Conservation (phyloP, 2,888 invertebrate species). For the Melinaea menophilus region DNA sequence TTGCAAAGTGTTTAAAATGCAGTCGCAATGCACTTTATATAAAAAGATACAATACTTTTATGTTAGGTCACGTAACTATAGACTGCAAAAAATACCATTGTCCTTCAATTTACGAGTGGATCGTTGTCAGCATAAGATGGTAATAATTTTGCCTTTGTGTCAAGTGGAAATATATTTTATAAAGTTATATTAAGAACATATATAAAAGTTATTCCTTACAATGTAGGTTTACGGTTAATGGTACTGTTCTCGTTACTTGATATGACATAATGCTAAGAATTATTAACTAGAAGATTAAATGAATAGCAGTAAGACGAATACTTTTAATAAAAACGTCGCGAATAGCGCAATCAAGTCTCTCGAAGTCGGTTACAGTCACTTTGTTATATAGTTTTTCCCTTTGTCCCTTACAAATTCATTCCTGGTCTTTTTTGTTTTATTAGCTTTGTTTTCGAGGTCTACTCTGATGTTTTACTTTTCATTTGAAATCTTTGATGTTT, state of each 20-base stretch:
- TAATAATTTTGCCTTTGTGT: conserved; percentile 21
- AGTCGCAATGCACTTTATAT: conserved; percentile 28
- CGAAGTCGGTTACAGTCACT: conserved; percentile 3
- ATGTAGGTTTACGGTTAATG: background rate
- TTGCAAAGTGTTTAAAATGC: conserved; percentile 31
- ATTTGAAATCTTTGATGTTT: conserved; percentile 58
- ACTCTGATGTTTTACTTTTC: conserved; percentile 49
- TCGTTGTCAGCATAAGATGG: conserved; percentile 21
- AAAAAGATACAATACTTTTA: conserved; percentile 28
- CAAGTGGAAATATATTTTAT: conserved; percentile 5
- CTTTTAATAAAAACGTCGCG: background rate
- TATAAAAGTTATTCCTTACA: background rate
- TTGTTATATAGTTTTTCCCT: conserved; percentile 21
- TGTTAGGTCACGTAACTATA: conserved; percentile 32
- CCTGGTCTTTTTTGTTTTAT: conserved; percentile 63
- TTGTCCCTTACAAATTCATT: conserved; percentile 58
- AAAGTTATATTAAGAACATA: background rate
- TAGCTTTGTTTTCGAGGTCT: conserved; percentile 61
- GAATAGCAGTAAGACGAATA: background rate
- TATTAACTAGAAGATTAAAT: background rate
- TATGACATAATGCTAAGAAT: background rate
- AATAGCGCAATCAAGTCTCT: conserved; percentile 3
- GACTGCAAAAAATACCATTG: conserved; percentile 28
- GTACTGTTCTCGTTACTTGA: background rate
- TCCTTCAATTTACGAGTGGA: conserved; percentile 30